phyloP scores from a whole-genome alignment of 2,888 invertebrate species.

The Uloborus plumipes region DNA sequence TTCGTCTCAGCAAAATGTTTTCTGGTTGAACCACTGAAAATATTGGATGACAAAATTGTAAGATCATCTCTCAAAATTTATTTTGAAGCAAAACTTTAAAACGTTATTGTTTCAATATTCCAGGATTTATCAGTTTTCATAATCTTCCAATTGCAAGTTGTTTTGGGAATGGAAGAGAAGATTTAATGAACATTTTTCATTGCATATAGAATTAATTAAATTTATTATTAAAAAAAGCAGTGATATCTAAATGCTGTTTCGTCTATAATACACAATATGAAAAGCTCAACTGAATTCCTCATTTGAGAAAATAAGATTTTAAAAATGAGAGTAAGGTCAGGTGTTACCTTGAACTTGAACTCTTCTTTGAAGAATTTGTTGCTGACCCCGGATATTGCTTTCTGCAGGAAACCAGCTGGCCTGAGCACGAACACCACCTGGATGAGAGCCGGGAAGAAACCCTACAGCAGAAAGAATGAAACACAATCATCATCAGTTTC shows the following conservation, averaged over 20 bases:
- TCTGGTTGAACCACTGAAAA: too few relatives aligned
- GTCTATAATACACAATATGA: too few relatives aligned
- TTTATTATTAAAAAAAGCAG: too few relatives aligned
- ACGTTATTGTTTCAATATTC: too few relatives aligned
- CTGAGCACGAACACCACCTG: conserved; percentile 92
- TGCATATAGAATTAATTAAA: too few relatives aligned
- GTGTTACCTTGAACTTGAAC: conserved; percentile 86
- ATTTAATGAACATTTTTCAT: too few relatives aligned
- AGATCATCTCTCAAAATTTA: too few relatives aligned
- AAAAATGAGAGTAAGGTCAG: background rate
- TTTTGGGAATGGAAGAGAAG: background rate
- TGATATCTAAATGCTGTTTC: too few relatives aligned
- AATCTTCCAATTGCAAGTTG: background rate
- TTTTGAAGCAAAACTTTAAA: too few relatives aligned
- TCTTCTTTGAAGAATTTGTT: conserved; percentile 84
- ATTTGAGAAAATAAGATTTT: background rate
- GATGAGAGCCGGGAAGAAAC: conserved; percentile 92
- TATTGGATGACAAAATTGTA: too few relatives aligned
- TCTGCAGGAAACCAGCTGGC: conserved; percentile 94
- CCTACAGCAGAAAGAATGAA: conserved; percentile 74
- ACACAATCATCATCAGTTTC: background rate
- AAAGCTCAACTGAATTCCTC: too few relatives aligned
- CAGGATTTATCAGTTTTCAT: background rate
- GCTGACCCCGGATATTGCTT: conserved; percentile 95
- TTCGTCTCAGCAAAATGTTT: too few relatives aligned